Evolutionary conservation across 2,797 vertebrate species (phyloP), one percentile per base, ranked within the genome.

Genomic region (Staurois parvus): DNA sequence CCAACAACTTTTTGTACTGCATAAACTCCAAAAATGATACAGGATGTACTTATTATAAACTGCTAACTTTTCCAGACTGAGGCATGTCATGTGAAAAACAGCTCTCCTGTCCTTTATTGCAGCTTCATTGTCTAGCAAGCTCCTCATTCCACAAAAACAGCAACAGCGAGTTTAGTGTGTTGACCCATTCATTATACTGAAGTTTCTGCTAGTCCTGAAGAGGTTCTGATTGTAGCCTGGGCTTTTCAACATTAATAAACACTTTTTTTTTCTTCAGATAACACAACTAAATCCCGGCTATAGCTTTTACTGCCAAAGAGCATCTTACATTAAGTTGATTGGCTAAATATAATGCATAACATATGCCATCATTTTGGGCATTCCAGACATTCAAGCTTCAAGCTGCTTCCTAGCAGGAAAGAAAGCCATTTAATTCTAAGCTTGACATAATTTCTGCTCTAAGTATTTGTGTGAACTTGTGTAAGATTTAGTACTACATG

Each of bases 401-500:
- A 52, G 45, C 28, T 32, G 48, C 13, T 52, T 70, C 66, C 28
- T 56, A 69, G 66, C 26, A 79, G 66, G 12, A 30, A 52, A 69
- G n/a, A 42, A 30, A 29, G 37, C 32, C 4, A 24, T 62, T 42
- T 79, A 45, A 67, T 67, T 66, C 34, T 42, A 78, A 13, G 13
- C 21, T 30, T 59, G 21, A 29, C 29, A 70, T 70, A 15, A 68
- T 45, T n/a, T 69, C 64, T 79, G 77, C 45, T 79, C 13, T 8
- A 76, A 62, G 30, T 26, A 68, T 67, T 45, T 68, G 10, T 77
- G 75, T 64, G 56, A 64, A 40, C 70, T 40, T 73, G 28, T 34
- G 26, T 15, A 77, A 64, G 83, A 84, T 84, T 84, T 84, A 79
- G 26, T 66, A 48, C 28, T 42, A 30, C 15, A 74, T 52, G 52